These are phyloP conservation scores for Sebastes paucispinis DNA, from an alignment of 2,797 vertebrate species.

Conservation along the genomic window DNA sequence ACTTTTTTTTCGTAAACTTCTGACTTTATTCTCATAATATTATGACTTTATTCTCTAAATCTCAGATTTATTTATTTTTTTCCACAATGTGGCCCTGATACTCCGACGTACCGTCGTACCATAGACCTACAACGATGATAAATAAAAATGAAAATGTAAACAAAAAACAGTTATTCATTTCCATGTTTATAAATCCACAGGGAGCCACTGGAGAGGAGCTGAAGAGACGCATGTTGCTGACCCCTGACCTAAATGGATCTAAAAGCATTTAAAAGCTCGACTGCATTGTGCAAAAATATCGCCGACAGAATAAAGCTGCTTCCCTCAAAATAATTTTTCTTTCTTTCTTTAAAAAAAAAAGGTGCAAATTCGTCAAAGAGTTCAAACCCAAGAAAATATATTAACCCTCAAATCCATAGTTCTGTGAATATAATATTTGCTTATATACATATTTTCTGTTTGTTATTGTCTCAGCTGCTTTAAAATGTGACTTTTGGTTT, in stretches of 20 bases:
- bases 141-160: too few species aligned
- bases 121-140: too few species aligned
- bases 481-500: neutral
- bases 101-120: too few species aligned
- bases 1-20: too few species aligned
- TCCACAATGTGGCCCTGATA: too few species aligned
- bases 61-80: too few species aligned
- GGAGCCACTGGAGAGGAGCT: too few species aligned
- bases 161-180: too few species aligned
- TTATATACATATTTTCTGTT: neutral
- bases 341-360: neutral
- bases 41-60: too few species aligned
- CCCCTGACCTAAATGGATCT: accelerated
- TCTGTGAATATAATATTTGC: neutral
- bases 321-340: neutral
- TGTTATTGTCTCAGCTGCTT: neutral
- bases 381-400: neutral
- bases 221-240: accelerated
- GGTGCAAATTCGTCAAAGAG: neutral
- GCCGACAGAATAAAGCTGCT: neutral
- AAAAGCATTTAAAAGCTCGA: neutral
- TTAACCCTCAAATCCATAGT: neutral
- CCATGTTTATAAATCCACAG: accelerated
- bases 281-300: neutral
- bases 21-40: too few species aligned